Evolutionary conservation across 2,888 invertebrate genomes (phyloP), one percentile per base, ranked within the genome.

Genomic region (Taenaris catops): DNA sequence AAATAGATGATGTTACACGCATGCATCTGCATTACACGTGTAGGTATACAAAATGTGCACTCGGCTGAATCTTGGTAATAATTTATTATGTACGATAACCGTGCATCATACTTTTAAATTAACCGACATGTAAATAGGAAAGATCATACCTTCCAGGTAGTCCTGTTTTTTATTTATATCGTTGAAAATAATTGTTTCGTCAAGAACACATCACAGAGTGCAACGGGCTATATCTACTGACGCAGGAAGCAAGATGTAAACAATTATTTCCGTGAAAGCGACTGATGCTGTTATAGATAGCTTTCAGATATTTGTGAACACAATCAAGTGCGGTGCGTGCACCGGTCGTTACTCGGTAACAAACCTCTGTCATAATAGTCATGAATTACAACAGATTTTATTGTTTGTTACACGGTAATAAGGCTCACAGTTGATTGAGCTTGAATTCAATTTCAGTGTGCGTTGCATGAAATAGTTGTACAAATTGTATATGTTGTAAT

Each of bases 191-290:
- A 34, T 32, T 25, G 18, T 31, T 27, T 18, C 23, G 27, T 25
- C 19, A 25, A 25, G 26, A 25, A 2, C 25, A 31, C 24, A 19
- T 20, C 24, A 34, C 35, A 21, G 35, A 14, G 28, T 37, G 25
- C 44, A 42, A 47, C 49, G 47, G 38, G 46, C 44, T 46, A 43
- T 48, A 33, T 44, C 27, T 43, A 41, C 53, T 49, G 54, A 50
- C 50, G 50, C 60, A 63, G 72, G 72, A 68, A 63, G 61, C 54
- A 39, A 37, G 42, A 51, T 44, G 58, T 70, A 73, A 74, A 75
- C 74, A 73, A 47, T 41, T 40, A 47, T 56, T 68, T 65, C 65
- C 55, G 61, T 68, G 60, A 63, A 71, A 64, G 60, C 62, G 31
- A 32, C 36, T 39, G 41, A 51, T 49, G 59, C 55, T 63, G 62